Percentiles rank a stretch among this genome's conserved stretches.
phyloP scores from a whole-genome alignment of 2,797 vertebrate genomes.

The Margarornis squamiger region DNA sequence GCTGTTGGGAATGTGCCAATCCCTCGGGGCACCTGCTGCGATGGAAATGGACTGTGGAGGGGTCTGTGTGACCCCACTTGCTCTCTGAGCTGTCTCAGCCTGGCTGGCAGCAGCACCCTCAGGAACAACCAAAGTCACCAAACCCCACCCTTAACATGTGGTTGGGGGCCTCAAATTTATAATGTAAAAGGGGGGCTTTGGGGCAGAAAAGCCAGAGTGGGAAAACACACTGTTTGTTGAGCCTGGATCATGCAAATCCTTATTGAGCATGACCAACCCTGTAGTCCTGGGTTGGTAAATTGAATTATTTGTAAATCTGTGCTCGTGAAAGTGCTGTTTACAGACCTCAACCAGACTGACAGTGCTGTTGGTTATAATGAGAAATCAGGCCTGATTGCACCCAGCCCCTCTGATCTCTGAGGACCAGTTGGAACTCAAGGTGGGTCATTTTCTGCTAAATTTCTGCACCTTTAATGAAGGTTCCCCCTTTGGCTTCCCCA shows the following conservation, averaged over 20 bases:
- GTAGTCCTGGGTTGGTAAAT: not conserved
- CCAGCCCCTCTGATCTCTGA: not conserved
- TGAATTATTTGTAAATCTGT: not conserved
- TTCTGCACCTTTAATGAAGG: not conserved
- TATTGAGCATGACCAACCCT: not conserved
- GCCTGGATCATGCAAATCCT: not conserved
- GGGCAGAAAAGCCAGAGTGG: not conserved
- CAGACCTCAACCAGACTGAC: not conserved
- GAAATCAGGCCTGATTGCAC: no score
- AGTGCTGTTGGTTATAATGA: not conserved
- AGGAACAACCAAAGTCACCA: not conserved
- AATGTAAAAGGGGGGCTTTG: not conserved
- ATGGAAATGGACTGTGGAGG: fast-evolving
- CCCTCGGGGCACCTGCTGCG: not conserved
- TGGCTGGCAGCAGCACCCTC: not conserved
- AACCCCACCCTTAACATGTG: not conserved
- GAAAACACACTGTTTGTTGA: not conserved
- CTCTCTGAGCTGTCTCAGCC: not conserved
- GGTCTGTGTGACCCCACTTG: not conserved
- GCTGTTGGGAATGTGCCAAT: not conserved
- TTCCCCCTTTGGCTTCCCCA: not conserved
- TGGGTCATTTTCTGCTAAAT: not conserved
- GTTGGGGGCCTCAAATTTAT: not conserved
- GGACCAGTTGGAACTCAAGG: no score
- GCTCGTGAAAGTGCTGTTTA: not conserved